Base-by-base conservation (phyloP, 2,797 vertebrate genomes). In the Mormyrops boulengeri region DNA sequence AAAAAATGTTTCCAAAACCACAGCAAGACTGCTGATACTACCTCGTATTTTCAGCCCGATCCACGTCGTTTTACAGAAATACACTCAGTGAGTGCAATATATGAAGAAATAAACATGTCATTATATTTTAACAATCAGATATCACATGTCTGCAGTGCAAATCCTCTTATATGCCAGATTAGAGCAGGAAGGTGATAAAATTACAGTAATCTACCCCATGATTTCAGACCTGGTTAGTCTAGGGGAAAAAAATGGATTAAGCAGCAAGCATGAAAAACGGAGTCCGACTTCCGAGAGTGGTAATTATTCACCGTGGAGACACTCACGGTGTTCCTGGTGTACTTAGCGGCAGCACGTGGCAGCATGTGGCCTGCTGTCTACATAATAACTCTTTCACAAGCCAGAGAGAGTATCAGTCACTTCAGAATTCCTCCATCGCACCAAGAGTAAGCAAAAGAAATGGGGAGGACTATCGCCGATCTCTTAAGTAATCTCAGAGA, bases 201-300 rank as follows among this genome's bases (percentile, higher is more conserved):
- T 52, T 73, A 77, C 82, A 66, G 44, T 50, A 34, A 73, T 53
- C 52, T 66, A 8, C 30, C 17, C 47, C 57, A 60, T 85, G 44
- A 41, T 86, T 88, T 60, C 60, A 38, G 73, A 34, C 86, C 11
- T 87, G 89, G 88, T 90, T 90, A 88, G 88, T 88, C 88, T 86
- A 57, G 53, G 57, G 49, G 85, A 50, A 66, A 66, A 66, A 66
- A 30, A 4, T 12, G 17, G 44, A 47, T 90, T 88, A 88, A 88
- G 90, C 60, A 9, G 84, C 30, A 73, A 19, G 53, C 77, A 85
- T 84, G 17, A 80, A 47, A 77, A 90, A 80, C 17, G 17, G 80
- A 41, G 85, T 87, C 26, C 4, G 55, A 62, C 41, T 22, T 90
- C 38, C 38, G 14, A 85, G 69, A n/a, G 66, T 84, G 53, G 47